Conservation (phyloP, 2,888 invertebrate genomes). For the Hypsopygia costalis region DNA sequence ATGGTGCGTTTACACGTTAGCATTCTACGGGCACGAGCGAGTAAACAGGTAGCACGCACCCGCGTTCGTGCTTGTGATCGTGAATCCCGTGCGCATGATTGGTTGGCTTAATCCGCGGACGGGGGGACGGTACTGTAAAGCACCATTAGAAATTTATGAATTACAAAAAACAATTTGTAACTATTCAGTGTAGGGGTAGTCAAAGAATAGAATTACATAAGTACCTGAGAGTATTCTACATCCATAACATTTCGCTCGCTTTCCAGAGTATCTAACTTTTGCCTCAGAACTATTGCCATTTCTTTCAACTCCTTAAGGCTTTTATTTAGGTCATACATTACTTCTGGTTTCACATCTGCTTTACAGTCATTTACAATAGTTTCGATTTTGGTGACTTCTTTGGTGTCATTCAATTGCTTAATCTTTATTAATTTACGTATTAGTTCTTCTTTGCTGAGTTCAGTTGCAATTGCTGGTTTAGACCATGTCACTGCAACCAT, state of each 20-base stretch:
- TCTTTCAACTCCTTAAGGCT: conserved; percentile 66
- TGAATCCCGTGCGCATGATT: no score
- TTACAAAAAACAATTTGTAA: no score
- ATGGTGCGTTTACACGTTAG: no score
- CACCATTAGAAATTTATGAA: no score
- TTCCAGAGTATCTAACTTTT: conserved; percentile 59
- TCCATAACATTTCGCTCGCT: conserved; percentile 67
- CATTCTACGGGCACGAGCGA: no score
- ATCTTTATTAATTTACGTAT: conserved; percentile 13
- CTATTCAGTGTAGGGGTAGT: no score
- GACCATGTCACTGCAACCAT: conserved; percentile 18
- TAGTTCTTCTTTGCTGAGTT: conserved; percentile 13
- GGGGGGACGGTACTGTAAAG: no score
- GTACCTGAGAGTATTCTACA: conserved; percentile 64
- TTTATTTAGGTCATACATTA: conserved; percentile 35
- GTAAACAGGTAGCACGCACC: no score
- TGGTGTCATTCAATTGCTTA: conserved; percentile 14
- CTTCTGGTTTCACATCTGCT: conserved; percentile 16
- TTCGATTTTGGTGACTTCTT: conserved; percentile 7
- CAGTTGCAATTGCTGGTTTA: conserved; percentile 13
- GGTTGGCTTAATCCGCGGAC: no score
- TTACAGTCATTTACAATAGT: neutral
- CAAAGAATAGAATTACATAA: no score
- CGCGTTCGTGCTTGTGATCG: no score
- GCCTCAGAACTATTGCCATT: conserved; percentile 53